Percentiles rank a stretch among this genome's conserved stretches.
Evolutionary conservation across 2,113 vertebrate genomes (phyloP).

Genomic region (Okapia johnstoni): DNA sequence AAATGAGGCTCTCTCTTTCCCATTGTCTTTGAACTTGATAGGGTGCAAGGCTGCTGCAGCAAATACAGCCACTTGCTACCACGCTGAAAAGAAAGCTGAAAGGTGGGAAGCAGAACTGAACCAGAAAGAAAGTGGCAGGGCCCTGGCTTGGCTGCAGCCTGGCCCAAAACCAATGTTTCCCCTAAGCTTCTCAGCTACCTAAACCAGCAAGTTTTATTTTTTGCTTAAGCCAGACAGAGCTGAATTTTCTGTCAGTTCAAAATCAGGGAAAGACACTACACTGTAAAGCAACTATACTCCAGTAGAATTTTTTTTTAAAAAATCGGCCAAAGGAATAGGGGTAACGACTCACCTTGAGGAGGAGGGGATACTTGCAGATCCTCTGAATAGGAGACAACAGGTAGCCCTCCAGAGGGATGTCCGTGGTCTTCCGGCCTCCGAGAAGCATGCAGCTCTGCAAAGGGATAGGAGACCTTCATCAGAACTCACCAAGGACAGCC

Average conservation of each 20-base stretch:
- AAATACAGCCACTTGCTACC: neutral
- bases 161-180: neutral
- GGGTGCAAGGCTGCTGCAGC: neutral
- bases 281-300: neutral
- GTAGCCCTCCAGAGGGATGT: constrained; percentile 97
- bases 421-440: constrained; percentile 96
- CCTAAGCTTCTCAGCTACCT: neutral
- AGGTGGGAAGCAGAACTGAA: neutral
- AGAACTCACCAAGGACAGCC: neutral
- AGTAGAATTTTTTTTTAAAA: neutral
- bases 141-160: neutral
- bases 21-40: neutral
- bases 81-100: neutral
- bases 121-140: neutral
- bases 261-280: neutral
- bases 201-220: neutral
- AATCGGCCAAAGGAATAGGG: neutral
- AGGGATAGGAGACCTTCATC: constrained; percentile 37
- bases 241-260: neutral
- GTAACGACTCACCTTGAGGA: constrained; percentile 89
- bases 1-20: neutral
- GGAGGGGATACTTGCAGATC: constrained; percentile 98
- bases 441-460: constrained; percentile 96
- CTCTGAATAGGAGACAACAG: constrained; percentile 97
- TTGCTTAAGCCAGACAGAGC: neutral